phyloP scores from a whole-genome alignment of 2,797 vertebrate genomes.

The Leptodactylus fallax region DNA sequence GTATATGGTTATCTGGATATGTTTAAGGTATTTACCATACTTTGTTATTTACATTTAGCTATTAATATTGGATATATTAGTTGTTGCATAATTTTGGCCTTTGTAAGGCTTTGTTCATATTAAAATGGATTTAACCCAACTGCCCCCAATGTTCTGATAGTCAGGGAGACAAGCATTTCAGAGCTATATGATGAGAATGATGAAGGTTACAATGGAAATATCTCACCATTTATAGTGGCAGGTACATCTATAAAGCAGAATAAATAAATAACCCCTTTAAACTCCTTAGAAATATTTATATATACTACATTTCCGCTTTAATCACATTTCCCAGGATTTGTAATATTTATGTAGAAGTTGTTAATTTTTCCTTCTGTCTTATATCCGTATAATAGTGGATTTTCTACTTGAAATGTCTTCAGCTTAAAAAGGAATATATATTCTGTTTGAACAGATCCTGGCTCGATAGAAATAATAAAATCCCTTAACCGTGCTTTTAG shows the following conservation, averaged over 20 bases:
- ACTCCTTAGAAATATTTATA: neutral
- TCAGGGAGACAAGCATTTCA: no score
- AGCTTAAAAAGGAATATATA: slow-evolving; percentile 2
- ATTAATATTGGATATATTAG: no score
- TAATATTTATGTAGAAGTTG: neutral
- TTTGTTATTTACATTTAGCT: no score
- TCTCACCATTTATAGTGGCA: no score
- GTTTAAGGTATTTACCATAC: no score
- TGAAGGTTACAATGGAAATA: no score
- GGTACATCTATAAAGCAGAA: neutral
- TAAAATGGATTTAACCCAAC: no score
- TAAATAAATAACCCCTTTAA: neutral
- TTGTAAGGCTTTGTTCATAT: no score
- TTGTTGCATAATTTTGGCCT: no score
- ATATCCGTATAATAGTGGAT: neutral
- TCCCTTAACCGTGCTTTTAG: neutral
- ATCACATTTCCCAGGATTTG: neutral
- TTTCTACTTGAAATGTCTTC: neutral
- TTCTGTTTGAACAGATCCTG: neutral
- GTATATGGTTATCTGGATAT: no score
- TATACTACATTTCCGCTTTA: neutral
- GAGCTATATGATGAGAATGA: no score
- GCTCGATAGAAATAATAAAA: neutral
- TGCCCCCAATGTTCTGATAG: no score
- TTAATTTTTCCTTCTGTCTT: neutral